Percentiles rank a stretch among this genome's conserved stretches.
These are phyloP conservation scores for Lepidothrix coronata DNA, from an alignment of 2,113 vertebrate species.

Conservation along the genomic window DNA sequence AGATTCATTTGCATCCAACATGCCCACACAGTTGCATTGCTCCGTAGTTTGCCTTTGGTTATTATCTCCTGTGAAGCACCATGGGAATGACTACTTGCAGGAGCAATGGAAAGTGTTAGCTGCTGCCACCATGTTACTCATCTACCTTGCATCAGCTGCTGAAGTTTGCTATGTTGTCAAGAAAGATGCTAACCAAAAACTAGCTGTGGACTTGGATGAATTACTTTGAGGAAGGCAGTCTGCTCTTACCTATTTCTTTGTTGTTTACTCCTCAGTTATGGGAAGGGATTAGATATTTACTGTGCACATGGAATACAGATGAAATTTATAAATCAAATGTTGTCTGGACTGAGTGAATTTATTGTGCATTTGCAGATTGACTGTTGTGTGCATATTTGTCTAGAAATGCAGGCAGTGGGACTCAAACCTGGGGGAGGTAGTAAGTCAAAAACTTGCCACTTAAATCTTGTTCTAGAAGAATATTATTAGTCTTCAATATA, in stretches of 20 bases:
- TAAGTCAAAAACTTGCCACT: background rate
- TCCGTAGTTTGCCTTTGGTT: background rate
- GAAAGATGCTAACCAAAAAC: background rate
- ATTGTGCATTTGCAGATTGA: background rate
- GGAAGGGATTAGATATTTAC: slow-evolving; percentile 4
- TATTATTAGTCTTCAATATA: background rate
- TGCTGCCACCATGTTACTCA: background rate
- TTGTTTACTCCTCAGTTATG: background rate
- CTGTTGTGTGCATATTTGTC: background rate
- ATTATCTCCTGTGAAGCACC: background rate
- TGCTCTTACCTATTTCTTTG: background rate
- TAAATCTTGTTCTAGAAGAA: background rate
- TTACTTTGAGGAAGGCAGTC: background rate
- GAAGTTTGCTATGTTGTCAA: background rate
- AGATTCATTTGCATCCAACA: background rate
- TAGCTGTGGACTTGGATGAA: background rate
- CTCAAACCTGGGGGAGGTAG: background rate
- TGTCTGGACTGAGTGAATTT: background rate
- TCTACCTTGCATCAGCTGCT: background rate
- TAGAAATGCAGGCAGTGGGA: background rate
- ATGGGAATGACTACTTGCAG: background rate
- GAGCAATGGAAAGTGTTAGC: background rate
- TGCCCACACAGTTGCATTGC: background rate
- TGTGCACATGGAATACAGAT: background rate
- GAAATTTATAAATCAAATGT: slow-evolving; percentile 15